A percentile compares a stretch with the other conserved stretches of the same genome.
Evolutionary conservation across 2,113 vertebrate species (phyloP).

Genomic region (Megalops atlanticus): DNA sequence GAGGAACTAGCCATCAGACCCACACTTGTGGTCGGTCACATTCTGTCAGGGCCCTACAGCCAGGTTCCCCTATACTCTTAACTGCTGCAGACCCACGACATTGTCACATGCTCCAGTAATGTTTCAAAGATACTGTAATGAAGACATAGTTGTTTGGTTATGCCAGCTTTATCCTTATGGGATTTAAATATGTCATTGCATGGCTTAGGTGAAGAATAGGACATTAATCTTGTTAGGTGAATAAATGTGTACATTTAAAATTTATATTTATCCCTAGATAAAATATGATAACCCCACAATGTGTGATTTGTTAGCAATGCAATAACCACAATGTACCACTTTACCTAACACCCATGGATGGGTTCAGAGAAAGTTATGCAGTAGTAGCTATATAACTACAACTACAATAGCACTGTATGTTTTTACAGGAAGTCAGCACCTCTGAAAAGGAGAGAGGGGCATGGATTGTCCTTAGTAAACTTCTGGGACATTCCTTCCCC

Average conservation of each 20-base stretch:
- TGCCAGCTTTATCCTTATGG: neutral
- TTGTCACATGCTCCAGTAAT: neutral
- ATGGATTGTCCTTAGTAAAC: constrained; percentile 20
- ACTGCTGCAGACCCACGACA: too few relatives aligned
- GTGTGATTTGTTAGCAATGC: neutral
- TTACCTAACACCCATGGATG: neutral
- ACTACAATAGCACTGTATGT: neutral
- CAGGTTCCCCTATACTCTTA: too few relatives aligned
- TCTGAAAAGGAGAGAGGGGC: neutral
- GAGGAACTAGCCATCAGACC: too few relatives aligned
- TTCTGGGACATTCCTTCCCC: neutral
- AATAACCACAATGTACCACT: neutral
- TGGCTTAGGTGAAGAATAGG: neutral
- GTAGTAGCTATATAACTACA: neutral
- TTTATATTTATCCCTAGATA: neutral
- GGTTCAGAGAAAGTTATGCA: neutral
- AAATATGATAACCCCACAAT: neutral
- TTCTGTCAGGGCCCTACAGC: too few relatives aligned
- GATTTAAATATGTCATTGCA: too few relatives aligned
- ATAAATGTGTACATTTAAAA: neutral
- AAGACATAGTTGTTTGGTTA: neutral
- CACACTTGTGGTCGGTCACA: too few relatives aligned
- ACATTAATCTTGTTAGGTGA: neutral
- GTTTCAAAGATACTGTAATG: neutral
- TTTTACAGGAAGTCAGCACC: neutral